phyloP scores from a whole-genome alignment of 2,113 vertebrate genomes.

The Ornithorhynchus anatinus region DNA sequence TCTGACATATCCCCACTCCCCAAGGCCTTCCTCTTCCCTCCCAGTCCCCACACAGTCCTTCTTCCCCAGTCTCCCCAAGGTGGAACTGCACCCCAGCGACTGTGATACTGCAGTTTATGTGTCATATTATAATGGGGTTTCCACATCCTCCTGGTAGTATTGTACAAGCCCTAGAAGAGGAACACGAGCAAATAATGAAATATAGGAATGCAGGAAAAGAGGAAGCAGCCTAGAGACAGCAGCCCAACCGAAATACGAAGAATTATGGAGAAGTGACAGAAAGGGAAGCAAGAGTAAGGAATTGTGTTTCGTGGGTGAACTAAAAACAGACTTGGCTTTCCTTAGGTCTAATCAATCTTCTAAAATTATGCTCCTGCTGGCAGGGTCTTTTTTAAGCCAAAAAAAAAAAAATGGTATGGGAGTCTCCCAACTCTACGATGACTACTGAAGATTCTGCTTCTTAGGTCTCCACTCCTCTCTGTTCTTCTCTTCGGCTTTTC shows the following conservation, averaged over 20 bases:
- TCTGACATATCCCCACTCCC: background rate
- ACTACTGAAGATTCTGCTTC: no score
- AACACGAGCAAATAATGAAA: conserved; percentile 92
- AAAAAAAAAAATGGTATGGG: no score
- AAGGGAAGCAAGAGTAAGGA: conserved; percentile 92
- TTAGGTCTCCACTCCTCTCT: no score
- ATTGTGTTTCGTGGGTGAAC: conserved; percentile 65
- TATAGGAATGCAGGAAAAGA: conserved; percentile 94
- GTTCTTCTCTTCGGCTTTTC: no score
- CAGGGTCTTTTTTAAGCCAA: no score
- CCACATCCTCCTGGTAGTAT: conserved; percentile 83
- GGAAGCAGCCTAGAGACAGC: conserved; percentile 80
- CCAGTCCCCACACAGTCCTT: background rate
- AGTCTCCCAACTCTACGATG: no score
- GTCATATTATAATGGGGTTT: conserved; percentile 83
- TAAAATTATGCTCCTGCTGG: background rate
- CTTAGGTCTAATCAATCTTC: background rate
- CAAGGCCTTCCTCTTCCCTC: conserved; percentile 2
- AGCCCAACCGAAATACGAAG: conserved; percentile 89
- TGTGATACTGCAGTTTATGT: conserved; percentile 74
- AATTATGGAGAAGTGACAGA: conserved; percentile 97
- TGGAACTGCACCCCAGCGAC: conserved; percentile 35
- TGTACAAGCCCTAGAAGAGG: conserved; percentile 83
- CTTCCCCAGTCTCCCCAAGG: conserved; percentile 21
- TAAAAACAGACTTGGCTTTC: background rate